Evolutionary conservation across 1,140 invertebrate species (phyloP).

Genomic region (Papilio polytes): DNA sequence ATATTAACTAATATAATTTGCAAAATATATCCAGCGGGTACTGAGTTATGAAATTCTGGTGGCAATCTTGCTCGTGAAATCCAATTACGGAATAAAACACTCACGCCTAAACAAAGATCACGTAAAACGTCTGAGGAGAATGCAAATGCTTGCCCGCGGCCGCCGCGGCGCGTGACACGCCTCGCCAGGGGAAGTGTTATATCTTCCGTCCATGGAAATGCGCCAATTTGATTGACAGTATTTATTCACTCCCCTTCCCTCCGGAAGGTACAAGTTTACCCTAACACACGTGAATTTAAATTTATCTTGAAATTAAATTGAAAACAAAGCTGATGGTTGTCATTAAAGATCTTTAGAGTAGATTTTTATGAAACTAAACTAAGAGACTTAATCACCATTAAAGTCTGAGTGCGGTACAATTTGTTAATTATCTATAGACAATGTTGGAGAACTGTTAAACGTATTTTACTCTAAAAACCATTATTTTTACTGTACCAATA

Average conservation of each 20-base stretch:
- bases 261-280: slow-evolving; percentile 47
- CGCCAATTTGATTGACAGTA: slow-evolving; percentile 61
- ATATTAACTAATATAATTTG: slow-evolving; percentile 22
- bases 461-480: too few relatives aligned
- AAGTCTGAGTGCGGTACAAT: too few relatives aligned
- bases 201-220: slow-evolving; percentile 49
- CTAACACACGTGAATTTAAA: slow-evolving; percentile 1
- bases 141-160: slow-evolving; percentile 39
- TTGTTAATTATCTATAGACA: too few relatives aligned
- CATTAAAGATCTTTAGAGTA: too few relatives aligned
- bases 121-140: slow-evolving; percentile 23
- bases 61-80: slow-evolving; percentile 12
- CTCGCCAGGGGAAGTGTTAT: slow-evolving; percentile 45
- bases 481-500: too few relatives aligned
- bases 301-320: slow-evolving; percentile 19
- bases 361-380: too few relatives aligned
- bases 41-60: slow-evolving; percentile 17
- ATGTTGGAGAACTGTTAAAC: too few relatives aligned
- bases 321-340: not conserved
- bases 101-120: slow-evolving; percentile 35
- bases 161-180: not conserved
- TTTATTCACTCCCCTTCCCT: slow-evolving; percentile 63
- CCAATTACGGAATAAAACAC: slow-evolving; percentile 31
- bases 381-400: too few relatives aligned
- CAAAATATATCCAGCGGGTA: not conserved